Conservation (phyloP, 2,888 invertebrate genomes). For the Boloria selene region DNA sequence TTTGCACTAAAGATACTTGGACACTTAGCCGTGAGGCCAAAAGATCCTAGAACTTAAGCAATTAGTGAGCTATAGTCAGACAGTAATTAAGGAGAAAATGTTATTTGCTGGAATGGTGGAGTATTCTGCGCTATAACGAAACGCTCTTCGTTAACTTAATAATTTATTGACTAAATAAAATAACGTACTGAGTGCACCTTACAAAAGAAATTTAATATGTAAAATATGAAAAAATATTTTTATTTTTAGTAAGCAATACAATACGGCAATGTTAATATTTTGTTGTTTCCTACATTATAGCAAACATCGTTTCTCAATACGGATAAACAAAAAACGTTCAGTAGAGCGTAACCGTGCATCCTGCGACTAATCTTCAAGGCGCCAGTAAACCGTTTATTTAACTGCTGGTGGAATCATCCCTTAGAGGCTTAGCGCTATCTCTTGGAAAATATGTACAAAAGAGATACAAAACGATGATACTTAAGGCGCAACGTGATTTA, state of each 20-base stretch:
- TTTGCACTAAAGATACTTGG: slow-evolving; percentile 74
- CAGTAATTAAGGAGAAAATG: slow-evolving; percentile 79
- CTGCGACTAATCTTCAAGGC: slow-evolving; percentile 36
- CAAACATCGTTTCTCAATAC: slow-evolving; percentile 28
- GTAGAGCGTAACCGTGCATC: slow-evolving; percentile 28
- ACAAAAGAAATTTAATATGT: slow-evolving; percentile 4
- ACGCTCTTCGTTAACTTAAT: slow-evolving; percentile 70
- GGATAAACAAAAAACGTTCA: slow-evolving; percentile 26
- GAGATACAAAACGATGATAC: slow-evolving; percentile 52
- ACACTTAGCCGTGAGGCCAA: slow-evolving; percentile 72
- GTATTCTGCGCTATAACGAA: slow-evolving; percentile 77
- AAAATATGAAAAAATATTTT: neutral
- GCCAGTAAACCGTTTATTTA: slow-evolving; percentile 41
- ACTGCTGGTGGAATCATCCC: slow-evolving; percentile 38
- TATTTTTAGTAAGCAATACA: neutral
- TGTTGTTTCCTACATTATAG: slow-evolving; percentile 2
- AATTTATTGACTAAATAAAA: slow-evolving; percentile 66
- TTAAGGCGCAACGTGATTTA: slow-evolving; percentile 68
- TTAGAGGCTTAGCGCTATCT: slow-evolving; percentile 41
- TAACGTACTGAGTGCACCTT: slow-evolving; percentile 18
- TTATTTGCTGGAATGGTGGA: slow-evolving; percentile 78
- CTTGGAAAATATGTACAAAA: slow-evolving; percentile 46
- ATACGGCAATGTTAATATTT: neutral
- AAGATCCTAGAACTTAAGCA: slow-evolving; percentile 80
- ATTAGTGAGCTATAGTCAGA: slow-evolving; percentile 79